Conservation (phyloP, 2,113 vertebrate genomes). For the Tragelaphus buxtoni region DNA sequence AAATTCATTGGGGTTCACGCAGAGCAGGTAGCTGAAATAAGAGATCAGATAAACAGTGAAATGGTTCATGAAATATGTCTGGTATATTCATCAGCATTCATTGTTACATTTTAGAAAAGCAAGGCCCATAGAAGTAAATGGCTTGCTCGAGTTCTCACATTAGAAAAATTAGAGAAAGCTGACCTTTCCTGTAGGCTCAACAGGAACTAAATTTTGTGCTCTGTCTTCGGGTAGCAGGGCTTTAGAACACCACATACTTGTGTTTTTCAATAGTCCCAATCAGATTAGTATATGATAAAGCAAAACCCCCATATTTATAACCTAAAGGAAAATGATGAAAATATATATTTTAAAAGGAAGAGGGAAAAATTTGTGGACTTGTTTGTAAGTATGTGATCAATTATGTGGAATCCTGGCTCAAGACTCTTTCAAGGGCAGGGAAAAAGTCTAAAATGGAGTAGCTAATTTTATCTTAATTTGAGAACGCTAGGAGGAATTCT, state of each 20-base stretch:
- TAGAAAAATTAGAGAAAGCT: neutral
- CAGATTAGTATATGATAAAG: neutral
- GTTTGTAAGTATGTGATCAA: neutral
- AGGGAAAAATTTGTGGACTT: neutral
- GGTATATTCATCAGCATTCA: neutral
- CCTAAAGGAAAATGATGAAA: neutral
- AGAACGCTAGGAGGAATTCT: neutral
- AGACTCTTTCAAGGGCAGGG: neutral
- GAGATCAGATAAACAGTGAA: neutral
- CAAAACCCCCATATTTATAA: neutral
- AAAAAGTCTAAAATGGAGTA: neutral
- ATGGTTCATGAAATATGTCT: neutral
- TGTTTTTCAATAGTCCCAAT: neutral
- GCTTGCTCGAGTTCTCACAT: neutral
- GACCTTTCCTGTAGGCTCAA: neutral
- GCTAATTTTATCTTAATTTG: constrained; percentile 23
- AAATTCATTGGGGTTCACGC: neutral
- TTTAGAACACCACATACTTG: neutral
- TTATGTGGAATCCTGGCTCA: neutral
- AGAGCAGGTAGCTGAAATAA: neutral
- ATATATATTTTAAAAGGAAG: neutral
- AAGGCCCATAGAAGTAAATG: neutral
- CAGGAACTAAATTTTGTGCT: neutral
- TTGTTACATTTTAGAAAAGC: neutral
- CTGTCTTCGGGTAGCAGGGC: neutral